These are phyloP conservation scores for Achatina immaculata DNA, from an alignment of 1,140 invertebrate genomes.

Conservation along the genomic window DNA sequence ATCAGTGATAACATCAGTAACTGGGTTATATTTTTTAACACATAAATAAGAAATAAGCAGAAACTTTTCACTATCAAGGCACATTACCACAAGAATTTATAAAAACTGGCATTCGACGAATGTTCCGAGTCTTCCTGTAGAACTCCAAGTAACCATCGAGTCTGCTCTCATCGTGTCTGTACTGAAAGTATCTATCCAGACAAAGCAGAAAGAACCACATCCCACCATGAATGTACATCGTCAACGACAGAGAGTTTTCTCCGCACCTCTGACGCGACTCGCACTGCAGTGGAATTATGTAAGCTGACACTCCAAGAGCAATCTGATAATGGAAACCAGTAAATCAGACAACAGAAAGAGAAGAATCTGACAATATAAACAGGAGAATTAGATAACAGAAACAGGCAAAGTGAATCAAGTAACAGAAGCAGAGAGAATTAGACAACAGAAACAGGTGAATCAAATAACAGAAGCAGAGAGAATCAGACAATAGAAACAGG, in stretches of 20 bases:
- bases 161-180: slow-evolving; percentile 53
- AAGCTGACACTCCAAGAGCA: slow-evolving; percentile 26
- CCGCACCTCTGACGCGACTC: neutral
- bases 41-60: too few species aligned
- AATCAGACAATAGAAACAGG: too few species aligned
- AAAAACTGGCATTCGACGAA: slow-evolving; percentile 53
- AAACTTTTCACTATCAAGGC: too few species aligned
- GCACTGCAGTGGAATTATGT: slow-evolving; percentile 48
- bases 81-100: slow-evolving; percentile 61
- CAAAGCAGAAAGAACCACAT: slow-evolving; percentile 56
- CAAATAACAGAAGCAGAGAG: too few species aligned
- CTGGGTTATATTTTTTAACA: too few species aligned
- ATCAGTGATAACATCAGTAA: too few species aligned
- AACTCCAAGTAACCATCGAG: slow-evolving; percentile 61
- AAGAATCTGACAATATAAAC: neutral
- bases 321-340: slow-evolving; percentile 20
- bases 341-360: too few species aligned
- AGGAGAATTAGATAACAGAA: too few species aligned
- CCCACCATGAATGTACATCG: slow-evolving; percentile 54
- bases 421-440: too few species aligned
- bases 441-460: too few species aligned
- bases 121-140: slow-evolving; percentile 57
- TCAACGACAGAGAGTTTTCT: slow-evolving; percentile 42
- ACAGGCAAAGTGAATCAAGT: too few species aligned
- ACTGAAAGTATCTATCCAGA: slow-evolving; percentile 52